Evolutionary conservation across 1,140 invertebrate genomes (phyloP), one percentile per base, ranked within the genome.

Genomic region (Camponotus pennsylvanicus): DNA sequence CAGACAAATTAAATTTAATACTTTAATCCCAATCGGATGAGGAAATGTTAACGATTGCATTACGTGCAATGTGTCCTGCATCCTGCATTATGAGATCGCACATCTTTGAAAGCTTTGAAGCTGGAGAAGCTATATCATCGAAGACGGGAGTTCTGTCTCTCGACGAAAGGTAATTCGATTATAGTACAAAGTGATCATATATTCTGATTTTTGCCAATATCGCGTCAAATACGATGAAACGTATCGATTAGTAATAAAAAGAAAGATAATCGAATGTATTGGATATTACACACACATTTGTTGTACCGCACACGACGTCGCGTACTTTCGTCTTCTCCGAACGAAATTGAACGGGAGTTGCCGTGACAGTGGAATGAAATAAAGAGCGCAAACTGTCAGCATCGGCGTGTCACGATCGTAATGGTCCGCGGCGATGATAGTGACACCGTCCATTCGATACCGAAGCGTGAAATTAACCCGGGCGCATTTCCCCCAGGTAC

Each of bases 391-490:
- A 87, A 78, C 64, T 57, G 86, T 73, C 59, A 73, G 61, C 69
- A 34, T 57, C 70, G 49, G 70, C 45, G 42, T 78, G 85, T 84
- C 88, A 89, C 42, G 89, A 83, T 83, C 64, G 88, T 90, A 83
- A 90, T 82, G 86, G 88, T 78, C 80, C 66, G 85, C 61, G 57
- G 70, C 85, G 63, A 70, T 63, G 64, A 78, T 76, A 75, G 71
- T 79, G 55, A 76, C 49, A 75, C 73, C 45, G 76, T 49, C 55
- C 69, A 49, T 63, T 37, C 84, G 82, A 91, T 90, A 73, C 70
- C 67, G 87, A 89, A 91, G 77, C 90, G 90, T 91, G 87, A 91
- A 91, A 91, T 91, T 91, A 91, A 91, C 85, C 85, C 77, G 80
- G 84, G 77, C 85, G 85, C 87, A 89, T 89, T 91, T 90, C 90